A percentile compares a stretch with the other conserved stretches of the same genome.
Conservation (phyloP, 2,113 vertebrate genomes). For the Pungitius pungitius region DNA sequence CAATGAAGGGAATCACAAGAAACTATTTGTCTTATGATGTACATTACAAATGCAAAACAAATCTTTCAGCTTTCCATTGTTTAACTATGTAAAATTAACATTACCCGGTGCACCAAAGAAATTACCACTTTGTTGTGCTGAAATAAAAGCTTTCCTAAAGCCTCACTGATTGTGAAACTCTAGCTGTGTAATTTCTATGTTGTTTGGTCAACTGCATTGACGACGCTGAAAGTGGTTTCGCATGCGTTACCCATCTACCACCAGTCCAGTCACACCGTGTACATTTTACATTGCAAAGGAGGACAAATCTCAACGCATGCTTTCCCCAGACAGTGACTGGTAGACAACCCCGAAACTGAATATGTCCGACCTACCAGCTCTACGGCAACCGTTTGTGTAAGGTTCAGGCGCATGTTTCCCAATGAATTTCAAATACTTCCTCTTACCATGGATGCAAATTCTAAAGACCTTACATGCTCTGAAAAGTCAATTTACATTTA, state of each 20-base stretch:
- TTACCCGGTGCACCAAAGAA: not conserved
- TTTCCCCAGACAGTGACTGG: not conserved
- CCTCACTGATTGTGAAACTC: slow-evolving; percentile 56
- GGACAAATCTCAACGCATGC: slow-evolving; percentile 12
- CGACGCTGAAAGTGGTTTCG: slow-evolving; percentile 46
- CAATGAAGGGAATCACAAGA: not conserved
- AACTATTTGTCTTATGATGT: not conserved
- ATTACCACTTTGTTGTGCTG: slow-evolving; percentile 26
- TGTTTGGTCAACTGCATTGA: slow-evolving; percentile 43
- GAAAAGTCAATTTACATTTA: not conserved
- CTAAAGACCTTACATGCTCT: not conserved
- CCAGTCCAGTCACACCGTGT: slow-evolving; percentile 6
- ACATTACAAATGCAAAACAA: not conserved
- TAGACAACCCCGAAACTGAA: slow-evolving; percentile 1
- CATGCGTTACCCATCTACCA: slow-evolving; percentile 48
- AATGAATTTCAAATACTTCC: not conserved
- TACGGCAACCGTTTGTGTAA: not conserved
- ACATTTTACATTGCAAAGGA: slow-evolving; percentile 26
- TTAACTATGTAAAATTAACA: not conserved
- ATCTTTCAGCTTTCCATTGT: not conserved
- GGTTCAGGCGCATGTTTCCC: not conserved
- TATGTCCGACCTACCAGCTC: not conserved
- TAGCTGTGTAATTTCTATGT: slow-evolving; percentile 58
- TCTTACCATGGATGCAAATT: not conserved
- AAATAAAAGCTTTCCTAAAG: slow-evolving; percentile 44